Conservation (phyloP, 2,113 vertebrate species). For the Seriola dumerili region DNA sequence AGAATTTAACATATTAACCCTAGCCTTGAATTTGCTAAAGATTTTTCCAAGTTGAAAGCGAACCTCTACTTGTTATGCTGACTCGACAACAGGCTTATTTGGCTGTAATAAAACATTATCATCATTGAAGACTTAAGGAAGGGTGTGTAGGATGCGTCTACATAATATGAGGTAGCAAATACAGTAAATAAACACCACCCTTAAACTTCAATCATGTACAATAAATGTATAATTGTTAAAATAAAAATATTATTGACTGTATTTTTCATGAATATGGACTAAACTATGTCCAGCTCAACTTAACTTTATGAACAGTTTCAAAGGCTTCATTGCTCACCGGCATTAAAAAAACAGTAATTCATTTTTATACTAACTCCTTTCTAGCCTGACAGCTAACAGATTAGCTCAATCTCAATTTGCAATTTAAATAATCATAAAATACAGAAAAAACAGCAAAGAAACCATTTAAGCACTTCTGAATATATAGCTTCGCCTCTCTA, state of each 20-base stretch:
- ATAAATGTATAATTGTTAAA: neutral
- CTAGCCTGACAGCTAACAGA: neutral
- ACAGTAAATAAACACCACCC: neutral
- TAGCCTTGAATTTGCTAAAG: too few relatives aligned
- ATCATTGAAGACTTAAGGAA: neutral
- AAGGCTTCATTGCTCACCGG: neutral
- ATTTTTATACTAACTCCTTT: neutral
- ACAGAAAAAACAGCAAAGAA: neutral
- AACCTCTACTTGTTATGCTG: neutral
- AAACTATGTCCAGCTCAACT: neutral
- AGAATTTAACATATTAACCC: neutral
- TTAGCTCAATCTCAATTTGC: neutral
- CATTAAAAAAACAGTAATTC: neutral
- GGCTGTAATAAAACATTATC: neutral
- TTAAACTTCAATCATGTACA: neutral
- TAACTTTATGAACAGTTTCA: neutral
- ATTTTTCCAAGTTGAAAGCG: neutral
- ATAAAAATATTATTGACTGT: neutral
- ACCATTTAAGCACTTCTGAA: neutral
- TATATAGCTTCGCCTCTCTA: neutral
- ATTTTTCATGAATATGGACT: neutral
- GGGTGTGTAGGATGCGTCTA: neutral
- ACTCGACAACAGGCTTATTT: neutral
- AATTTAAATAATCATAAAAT: slow-evolving; percentile 12
- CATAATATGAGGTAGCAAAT: neutral